Base-by-base conservation (phyloP, 1,140 invertebrate species). In the Prorops nasuta region DNA sequence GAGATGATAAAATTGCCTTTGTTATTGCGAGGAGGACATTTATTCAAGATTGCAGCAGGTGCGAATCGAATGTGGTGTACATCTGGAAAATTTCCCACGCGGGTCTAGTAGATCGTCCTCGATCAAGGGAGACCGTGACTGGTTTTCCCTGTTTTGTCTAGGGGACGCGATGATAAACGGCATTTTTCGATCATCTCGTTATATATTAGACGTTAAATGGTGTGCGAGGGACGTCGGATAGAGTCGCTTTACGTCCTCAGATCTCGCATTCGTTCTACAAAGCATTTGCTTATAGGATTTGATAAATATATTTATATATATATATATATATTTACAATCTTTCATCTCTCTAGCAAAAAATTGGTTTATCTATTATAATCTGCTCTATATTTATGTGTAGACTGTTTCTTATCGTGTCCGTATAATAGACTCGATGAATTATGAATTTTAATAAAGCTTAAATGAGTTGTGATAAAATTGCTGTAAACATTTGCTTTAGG, bases 191-290 rank as follows among this genome's bases (percentile, higher is more conserved):
- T 28, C 38, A 28, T 52, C 22, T 22, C 10, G 24, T 28, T 37
- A 36, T 42, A 24, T 44, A 54, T 54, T 54, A 54, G 51, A 50
- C 24, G 40, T 40, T 46, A 48, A 57, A 60, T 57, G 51, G 51
- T n/a, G 50, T 20, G 51, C 40, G 32, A 54, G 51, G 41, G 46
- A 51, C 44, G 51, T 60, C 40, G 48, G 51, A 60, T 54, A 57
- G n/a, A 38, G 20, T 15, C 16, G 32, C 24, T 28, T 28, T 10
- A 6, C 24, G 24, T 6, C 10, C 4, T 6, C 4, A 4, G 4
- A 4, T 28, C 24, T 28, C 24, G 24, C 24, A 28, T 28, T 28
- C 10, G 10, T 28, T 28, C 24, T 28, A 28, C n/a, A n/a, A n/a
- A n/a, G n/a, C n/a, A n/a, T n/a, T n/a, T n/a, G 24, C 24, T 28